Conservation (phyloP, 92 coral and sea anemone genomes). For the Blastomussa wellsi region DNA sequence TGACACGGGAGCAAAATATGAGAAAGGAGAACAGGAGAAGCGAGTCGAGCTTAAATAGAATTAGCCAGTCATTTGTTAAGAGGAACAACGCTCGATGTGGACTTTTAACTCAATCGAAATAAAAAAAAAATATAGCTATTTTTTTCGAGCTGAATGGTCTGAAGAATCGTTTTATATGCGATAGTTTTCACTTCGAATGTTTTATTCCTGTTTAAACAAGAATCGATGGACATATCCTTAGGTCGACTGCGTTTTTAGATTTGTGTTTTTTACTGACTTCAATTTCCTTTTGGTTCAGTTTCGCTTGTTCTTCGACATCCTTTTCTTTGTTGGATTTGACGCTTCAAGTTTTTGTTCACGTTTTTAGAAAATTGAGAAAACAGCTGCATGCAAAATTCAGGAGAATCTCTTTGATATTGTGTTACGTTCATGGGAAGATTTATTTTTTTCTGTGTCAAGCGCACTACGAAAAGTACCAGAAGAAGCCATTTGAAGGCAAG, state of each 20-base stretch:
- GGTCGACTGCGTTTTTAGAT: no score
- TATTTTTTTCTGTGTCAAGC: not conserved
- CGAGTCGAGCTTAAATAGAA: not conserved
- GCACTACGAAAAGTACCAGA: not conserved
- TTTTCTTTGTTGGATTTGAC: slow-evolving; percentile 14
- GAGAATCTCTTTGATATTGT: not conserved
- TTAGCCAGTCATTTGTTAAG: not conserved
- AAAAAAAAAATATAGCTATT: not conserved
- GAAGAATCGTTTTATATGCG: not conserved
- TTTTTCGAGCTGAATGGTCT: not conserved
- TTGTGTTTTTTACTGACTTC: not conserved
- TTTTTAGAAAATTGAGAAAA: not conserved
- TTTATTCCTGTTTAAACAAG: not conserved
- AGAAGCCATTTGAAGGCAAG: not conserved
- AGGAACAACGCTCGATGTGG: not conserved
- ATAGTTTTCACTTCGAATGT: not conserved
- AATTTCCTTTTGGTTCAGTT: not conserved
- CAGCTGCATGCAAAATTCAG: slow-evolving; percentile 27
- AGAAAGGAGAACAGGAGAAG: not conserved
- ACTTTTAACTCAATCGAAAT: no score
- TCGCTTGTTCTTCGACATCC: not conserved
- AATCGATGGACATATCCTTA: no score
- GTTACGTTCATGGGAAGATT: not conserved
- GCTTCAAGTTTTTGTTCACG: slow-evolving; percentile 12
- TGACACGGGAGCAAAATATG: not conserved